Conservation (phyloP, 2,888 invertebrate species). For the Platerodrilus igneus region DNA sequence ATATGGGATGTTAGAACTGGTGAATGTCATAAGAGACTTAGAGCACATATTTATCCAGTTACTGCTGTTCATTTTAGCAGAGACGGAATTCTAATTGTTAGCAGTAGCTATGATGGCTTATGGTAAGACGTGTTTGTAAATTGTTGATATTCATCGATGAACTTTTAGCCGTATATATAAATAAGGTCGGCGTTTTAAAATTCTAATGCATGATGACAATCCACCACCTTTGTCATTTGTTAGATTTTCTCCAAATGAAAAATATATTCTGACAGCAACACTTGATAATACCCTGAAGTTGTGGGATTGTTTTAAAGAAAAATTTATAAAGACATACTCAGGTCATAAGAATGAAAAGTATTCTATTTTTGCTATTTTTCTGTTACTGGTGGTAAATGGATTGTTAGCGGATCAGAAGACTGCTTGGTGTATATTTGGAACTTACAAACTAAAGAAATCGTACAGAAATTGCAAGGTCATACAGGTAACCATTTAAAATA, state of each 20-base stretch:
- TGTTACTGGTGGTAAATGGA: no score
- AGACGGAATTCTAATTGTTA: constrained; percentile 97
- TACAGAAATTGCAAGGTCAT: constrained; percentile 95
- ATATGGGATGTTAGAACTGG: no score
- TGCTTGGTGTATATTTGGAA: constrained; percentile 99
- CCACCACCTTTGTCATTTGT: constrained; percentile 99
- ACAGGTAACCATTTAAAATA: constrained; percentile 63
- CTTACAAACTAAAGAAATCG: constrained; percentile 97
- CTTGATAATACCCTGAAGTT: no score
- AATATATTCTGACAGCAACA: constrained; percentile 98
- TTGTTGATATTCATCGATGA: background rate
- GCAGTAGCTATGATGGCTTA: no score
- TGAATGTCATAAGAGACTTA: constrained; percentile 95
- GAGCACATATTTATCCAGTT: constrained; percentile 99
- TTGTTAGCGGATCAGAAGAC: no score
- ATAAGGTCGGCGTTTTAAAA: constrained; percentile 98
- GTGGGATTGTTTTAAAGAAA: no score
- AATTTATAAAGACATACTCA: constrained; percentile 94
- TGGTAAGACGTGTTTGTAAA: no score
- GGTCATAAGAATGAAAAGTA: constrained; percentile 99
- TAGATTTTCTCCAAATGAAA: constrained; percentile 99
- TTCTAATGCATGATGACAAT: constrained; percentile 99
- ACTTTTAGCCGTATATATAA: constrained; percentile 94
- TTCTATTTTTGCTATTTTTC: constrained; percentile 99
- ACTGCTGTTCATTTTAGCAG: constrained; percentile 98